Evolutionary conservation across 2,113 vertebrate genomes (phyloP).

Genomic region (Oenanthe oenanthe): DNA sequence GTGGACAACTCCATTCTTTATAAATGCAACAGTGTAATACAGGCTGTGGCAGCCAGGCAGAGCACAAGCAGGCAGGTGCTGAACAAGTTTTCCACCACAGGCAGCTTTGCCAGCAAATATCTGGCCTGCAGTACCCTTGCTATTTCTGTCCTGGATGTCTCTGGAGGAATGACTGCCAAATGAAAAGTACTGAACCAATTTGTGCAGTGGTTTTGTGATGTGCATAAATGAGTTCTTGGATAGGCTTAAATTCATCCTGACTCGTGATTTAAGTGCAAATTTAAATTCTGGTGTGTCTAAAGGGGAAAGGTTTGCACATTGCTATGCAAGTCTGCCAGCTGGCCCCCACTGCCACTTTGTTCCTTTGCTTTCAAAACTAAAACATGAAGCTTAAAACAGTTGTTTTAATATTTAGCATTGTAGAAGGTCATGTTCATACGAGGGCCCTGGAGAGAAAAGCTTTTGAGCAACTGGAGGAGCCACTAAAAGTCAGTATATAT

Average conservation of each 20-base stretch:
- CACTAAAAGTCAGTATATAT: neutral
- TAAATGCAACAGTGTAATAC: neutral
- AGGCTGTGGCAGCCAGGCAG: neutral
- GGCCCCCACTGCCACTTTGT: neutral
- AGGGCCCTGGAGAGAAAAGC: neutral
- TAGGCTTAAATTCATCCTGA: conserved; percentile 29
- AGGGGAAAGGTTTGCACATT: neutral
- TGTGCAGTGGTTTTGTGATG: conserved; percentile 24
- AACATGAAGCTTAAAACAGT: conserved; percentile 7
- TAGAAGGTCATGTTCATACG: neutral
- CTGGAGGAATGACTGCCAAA: conserved; percentile 47
- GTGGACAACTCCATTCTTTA: neutral
- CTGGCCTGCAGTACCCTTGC: conserved; percentile 40
- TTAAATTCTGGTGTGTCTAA: conserved; percentile 15
- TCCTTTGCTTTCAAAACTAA: conserved; percentile 6
- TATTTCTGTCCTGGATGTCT: conserved; percentile 60
- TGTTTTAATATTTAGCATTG: conserved; percentile 30
- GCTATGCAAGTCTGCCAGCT: conserved; percentile 48
- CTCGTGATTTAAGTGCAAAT: conserved; percentile 50
- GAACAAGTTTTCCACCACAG: conserved; percentile 16
- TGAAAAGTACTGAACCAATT: conserved; percentile 30
- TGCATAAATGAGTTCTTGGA: conserved; percentile 59
- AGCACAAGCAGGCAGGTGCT: conserved; percentile 24
- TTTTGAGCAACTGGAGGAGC: neutral
- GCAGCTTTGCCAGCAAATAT: conserved; percentile 25